Evolutionary conservation across 2,113 vertebrate species (phyloP), one percentile per base, ranked within the genome.

Genomic region (Tretioscincus oriximinensis): DNA sequence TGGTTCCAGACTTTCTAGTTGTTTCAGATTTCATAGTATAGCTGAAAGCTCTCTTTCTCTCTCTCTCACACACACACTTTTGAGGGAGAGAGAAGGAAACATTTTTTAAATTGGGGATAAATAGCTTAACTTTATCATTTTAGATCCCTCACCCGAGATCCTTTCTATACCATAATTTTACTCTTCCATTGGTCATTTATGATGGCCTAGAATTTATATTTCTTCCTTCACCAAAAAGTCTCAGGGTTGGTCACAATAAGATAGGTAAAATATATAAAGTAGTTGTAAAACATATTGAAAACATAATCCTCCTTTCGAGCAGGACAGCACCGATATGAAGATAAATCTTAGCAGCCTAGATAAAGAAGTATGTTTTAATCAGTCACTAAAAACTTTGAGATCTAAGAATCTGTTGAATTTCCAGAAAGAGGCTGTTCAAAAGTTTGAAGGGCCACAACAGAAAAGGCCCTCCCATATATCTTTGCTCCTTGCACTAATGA

Each of bases 1-100:
- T 9, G 45, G 71, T 29, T 87, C 92, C 93, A 92, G 91, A 89
- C 93, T 90, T 88, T 92, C 90, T 81, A 89, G 58, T 88, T 63
- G 76, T 76, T 81, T 93, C 87, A 83, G 87, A 85, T 88, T 84
- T 6, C 67, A 78, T 86, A 90, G 88, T 58, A 70, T 81, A 73
- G 83, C 2, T 79, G 89, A 90, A 87, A 91, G 90, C 89, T 87
- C 14, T 29, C 82, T 92, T 58, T 92, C 85, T 88, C 81, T 76
- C 70, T 86, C 80, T 4, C 35, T 4, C 35, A 41, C 35, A 41
- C 35, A 5, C 35, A 41, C 90, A 80, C 54, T 58, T 58, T 58
- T 58, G 14, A 58, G 82, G 85, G 69, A 82, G 75, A 75, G 28
- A 79, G 86, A 84, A 76, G 86, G 81, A 89, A 74, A 77, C 58